Percentiles rank a stretch among this genome's conserved stretches.
phyloP scores from a whole-genome alignment of 2,113 vertebrate genomes.

The Pongo pygmaeus region DNA sequence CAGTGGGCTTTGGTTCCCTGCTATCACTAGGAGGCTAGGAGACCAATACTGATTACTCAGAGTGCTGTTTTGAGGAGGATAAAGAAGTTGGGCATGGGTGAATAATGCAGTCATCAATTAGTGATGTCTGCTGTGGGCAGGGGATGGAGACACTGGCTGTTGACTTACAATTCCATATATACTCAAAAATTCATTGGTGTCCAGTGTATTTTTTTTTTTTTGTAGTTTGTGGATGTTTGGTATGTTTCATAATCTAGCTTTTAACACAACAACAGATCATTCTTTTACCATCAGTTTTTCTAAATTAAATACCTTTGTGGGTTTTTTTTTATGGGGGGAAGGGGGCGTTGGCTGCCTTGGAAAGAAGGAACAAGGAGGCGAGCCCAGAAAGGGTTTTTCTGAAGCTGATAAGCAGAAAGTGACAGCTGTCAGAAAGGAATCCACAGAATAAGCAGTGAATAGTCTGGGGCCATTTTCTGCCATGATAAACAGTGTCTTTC shows the following conservation, averaged over 20 bases:
- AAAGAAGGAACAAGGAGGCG: not conserved
- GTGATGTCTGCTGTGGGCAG: not conserved
- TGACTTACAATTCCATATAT: not conserved
- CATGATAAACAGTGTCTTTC: not conserved
- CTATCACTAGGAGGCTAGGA: no score
- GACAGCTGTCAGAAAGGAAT: slow-evolving; percentile 55
- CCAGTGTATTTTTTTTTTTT: not conserved
- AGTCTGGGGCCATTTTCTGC: not conserved
- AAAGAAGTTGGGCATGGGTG: not conserved
- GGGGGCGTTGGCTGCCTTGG: not conserved
- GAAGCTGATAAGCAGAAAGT: not conserved
- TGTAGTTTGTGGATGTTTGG: not conserved
- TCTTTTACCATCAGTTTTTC: not conserved
- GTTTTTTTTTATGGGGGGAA: not conserved
- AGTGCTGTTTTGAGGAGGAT: not conserved
- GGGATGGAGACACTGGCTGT: not conserved
- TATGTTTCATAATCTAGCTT: not conserved
- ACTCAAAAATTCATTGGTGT: not conserved
- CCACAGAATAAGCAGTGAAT: not conserved
- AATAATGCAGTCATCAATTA: not conserved
- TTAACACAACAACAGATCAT: not conserved
- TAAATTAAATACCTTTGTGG: not conserved
- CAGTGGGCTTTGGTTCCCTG: rapidly evolving
- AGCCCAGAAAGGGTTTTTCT: not conserved
- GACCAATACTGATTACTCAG: not conserved